Evolutionary conservation across 1,140 invertebrate genomes (phyloP).

Genomic region (Drosophila jambulina): DNA sequence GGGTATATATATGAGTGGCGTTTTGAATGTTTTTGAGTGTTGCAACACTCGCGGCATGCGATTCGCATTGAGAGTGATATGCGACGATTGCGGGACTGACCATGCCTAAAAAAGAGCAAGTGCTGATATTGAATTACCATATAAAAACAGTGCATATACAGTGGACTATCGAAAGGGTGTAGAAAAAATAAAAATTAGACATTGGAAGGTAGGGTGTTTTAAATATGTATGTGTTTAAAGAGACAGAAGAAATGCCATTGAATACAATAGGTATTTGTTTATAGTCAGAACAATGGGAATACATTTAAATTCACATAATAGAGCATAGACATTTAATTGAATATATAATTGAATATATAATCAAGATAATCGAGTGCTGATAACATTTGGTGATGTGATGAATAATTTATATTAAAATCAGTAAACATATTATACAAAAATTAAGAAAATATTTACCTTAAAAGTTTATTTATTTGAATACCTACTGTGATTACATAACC

Average conservation of each 20-base stretch:
- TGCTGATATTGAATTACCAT: constrained; percentile 26
- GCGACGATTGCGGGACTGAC: constrained; percentile 10
- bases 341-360: background rate
- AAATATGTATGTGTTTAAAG: background rate
- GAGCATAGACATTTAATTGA: background rate
- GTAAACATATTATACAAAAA: background rate
- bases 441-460: too few relatives aligned
- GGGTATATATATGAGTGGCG: background rate
- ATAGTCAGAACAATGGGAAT: background rate
- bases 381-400: background rate
- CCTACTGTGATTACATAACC: background rate
- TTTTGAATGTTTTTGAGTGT: constrained; percentile 24
- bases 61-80: constrained; percentile 19
- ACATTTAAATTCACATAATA: background rate
- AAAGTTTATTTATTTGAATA: background rate
- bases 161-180: background rate
- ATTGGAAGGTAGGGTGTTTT: background rate
- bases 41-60: constrained; percentile 21
- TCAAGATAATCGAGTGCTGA: background rate
- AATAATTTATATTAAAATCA: too few relatives aligned
- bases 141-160: background rate
- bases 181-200: background rate
- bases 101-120: constrained; percentile 15
- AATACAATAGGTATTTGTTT: background rate
- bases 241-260: background rate